Base-by-base conservation (phyloP, 2,797 vertebrate genomes). In the Astyanax mexicanus region DNA sequence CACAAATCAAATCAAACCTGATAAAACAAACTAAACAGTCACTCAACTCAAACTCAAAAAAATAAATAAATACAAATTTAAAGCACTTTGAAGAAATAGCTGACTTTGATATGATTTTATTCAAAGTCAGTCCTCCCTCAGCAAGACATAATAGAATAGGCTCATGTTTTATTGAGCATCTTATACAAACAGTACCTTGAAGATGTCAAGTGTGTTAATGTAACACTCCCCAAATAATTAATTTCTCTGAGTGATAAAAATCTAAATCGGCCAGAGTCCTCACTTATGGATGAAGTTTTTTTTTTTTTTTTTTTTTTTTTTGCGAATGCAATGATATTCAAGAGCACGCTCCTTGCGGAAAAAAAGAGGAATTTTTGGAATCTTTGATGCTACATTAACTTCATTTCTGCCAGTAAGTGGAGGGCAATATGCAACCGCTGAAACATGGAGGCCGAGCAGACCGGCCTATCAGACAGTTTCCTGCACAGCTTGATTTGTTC, bases 181-280 rank as follows among this genome's bases (percentile, higher is more conserved):
- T 27, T 65, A 67, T 47, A 21, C 40, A 74, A 67, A 17, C 38
- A 57, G 40, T 27, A 21, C 19, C 13, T 58, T 21, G 42, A 37
- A 21, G 19, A 67, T 66, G 62, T 45, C 13, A 19, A 47, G 51
- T 32, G 27, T 32, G 47, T 49, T 38, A 38, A 44, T 27, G 32
- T 21, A 32, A n/a, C 29, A 58, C 38, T 12, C 29, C n/a, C n/a
- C 55, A 68, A 68, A 37, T 68, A 54, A 75, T 68, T 29, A 8
- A 52, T 52, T 23, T 52, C 49, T 17, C 62, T n/a, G n/a, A 40
- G 52, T 35, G 69, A 60, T 40, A 11, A 40, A 29, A 47, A 40
- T 38, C 35, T 23, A 60, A 37, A 74, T 54, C 32, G 37, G n/a
- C 6, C 57, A 15, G 4, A 25, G 21, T 49, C 9, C 60, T 45